These are phyloP conservation scores for Mastomys natalensis DNA, from an alignment of 2,113 vertebrate species.

Conservation along the genomic window DNA sequence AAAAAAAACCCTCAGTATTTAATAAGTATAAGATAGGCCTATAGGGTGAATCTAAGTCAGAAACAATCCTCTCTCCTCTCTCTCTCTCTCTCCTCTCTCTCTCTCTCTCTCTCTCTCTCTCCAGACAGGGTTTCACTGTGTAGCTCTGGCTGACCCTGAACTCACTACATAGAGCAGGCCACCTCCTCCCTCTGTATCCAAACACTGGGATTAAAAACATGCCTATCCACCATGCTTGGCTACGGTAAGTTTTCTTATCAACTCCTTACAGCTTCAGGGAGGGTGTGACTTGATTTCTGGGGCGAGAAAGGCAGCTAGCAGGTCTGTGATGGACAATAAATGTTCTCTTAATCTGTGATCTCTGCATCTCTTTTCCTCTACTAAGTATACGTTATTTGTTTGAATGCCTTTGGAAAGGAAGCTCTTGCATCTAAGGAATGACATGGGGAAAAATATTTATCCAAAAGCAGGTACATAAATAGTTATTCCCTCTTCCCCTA, in stretches of 20 bases:
- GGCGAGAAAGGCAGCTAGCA: neutral
- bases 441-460: neutral
- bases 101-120: too few species aligned
- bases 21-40: neutral
- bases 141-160: neutral
- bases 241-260: neutral
- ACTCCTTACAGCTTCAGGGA: neutral
- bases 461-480: neutral
- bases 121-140: neutral
- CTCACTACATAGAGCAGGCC: neutral
- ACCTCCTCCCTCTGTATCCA: neutral
- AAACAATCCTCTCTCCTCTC: neutral
- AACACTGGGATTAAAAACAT: neutral
- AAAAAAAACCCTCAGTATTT: neutral
- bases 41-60: neutral
- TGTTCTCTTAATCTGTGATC: neutral
- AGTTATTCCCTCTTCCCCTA: neutral
- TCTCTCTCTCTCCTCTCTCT: fast-evolving
- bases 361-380: neutral
- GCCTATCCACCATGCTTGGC: neutral
- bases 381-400: neutral
- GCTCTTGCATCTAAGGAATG: neutral
- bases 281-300: neutral
- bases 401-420: neutral
- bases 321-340: neutral